Conservation (phyloP, 2,113 vertebrate genomes). For the Myotis brandtii region DNA sequence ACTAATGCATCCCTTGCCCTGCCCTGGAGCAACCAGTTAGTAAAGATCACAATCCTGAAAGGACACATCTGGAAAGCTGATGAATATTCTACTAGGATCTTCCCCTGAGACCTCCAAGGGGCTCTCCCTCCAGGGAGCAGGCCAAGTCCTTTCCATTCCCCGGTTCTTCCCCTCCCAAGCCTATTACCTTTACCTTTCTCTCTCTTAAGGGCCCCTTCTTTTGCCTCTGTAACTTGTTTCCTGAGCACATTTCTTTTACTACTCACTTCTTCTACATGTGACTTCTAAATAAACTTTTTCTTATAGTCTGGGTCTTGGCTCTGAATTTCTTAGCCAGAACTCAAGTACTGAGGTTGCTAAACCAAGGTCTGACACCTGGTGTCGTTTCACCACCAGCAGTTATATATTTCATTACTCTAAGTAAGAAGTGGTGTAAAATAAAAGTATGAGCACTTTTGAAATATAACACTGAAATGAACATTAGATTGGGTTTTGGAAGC, state of each 20-base stretch:
- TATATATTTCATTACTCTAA: neutral
- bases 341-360: neutral
- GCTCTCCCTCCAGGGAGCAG: neutral
- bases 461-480: neutral
- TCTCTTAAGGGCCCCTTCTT: neutral
- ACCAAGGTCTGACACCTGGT: neutral
- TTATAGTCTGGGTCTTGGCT: neutral
- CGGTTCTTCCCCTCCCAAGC: neutral
- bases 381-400: neutral
- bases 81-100: neutral
- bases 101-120: neutral
- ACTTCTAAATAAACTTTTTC: neutral
- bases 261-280: neutral
- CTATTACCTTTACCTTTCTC: neutral
- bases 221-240: neutral
- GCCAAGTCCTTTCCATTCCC: neutral
- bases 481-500: neutral
- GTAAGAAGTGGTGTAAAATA: neutral
- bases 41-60: neutral
- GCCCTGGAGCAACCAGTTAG: neutral
- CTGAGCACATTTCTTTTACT: neutral
- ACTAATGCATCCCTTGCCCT: neutral
- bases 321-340: neutral
- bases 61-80: neutral
- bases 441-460: neutral